Evolutionary conservation across 2,113 vertebrate species (phyloP), one percentile per base, ranked within the genome.

Genomic region (Rhagologus leucostigma): DNA sequence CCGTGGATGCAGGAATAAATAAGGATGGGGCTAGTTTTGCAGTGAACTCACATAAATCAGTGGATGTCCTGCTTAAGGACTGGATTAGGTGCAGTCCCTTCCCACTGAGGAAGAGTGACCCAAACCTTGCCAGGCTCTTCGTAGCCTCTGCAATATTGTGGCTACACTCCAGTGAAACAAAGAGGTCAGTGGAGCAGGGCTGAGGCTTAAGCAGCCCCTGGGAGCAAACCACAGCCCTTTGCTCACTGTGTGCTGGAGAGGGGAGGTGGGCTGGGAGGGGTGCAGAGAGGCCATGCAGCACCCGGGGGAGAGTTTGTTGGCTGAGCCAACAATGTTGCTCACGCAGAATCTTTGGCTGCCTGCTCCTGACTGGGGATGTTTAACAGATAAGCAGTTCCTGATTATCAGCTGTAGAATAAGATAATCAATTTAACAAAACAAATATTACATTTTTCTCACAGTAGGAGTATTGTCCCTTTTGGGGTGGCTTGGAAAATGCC

Each of bases 371-470:
- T 41, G 20, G 37, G 37, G 42, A 7, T 65, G 32, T 41, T 64
- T 50, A 76, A 75, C 26, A 90, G 83, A 93, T 88, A 92, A 88
- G 67, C 52, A 71, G 62, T 60, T 83, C 80, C 41, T 53, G 46
- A 57, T 62, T 67, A 92, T 80, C 80, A 77, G 50, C 32, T 86
- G 46, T 77, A 86, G 41, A 76, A 90, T 13, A 49, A 2, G 57
- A 80, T 24, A 75, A 57, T 69, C 6, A 0, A 52, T n/a, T 76
- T 77, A 52, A 79, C 0, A 2, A 95, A 65, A 47, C 44, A 95
- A 90, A 69, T 73, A 65, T 13, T 49, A n/a, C 6, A 46, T 91
- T 92, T 92, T 88, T 89, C 89, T 92, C 76, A 81, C 59, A 52
- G 35, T 60, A 21, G 42, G 73, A 80, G 32, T 57, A 49, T 44